These are phyloP conservation scores for Cotesia congregata DNA, from an alignment of 2,888 invertebrate genomes.

Conservation along the genomic window DNA sequence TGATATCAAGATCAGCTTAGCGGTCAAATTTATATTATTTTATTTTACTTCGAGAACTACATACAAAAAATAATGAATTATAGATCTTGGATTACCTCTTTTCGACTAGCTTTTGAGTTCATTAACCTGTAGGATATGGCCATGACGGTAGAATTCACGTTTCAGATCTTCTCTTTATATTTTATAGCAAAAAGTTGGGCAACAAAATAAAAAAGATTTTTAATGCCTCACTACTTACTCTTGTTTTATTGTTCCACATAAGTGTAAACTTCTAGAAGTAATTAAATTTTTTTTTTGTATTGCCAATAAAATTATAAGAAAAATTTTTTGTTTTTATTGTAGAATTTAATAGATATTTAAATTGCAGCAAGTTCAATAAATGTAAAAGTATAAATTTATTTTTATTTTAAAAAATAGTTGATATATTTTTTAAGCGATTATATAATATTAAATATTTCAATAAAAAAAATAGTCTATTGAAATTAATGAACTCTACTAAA, in stretches of 20 bases:
- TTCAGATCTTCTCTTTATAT: slow-evolving; percentile 8
- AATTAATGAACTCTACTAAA: not conserved
- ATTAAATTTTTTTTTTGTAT: not conserved
- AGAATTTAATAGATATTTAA: not conserved
- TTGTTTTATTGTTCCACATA: not conserved
- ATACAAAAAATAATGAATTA: not conserved
- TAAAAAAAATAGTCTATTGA: not conserved
- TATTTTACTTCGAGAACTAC: no score
- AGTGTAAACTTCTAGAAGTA: not conserved
- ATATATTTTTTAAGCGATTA: no score
- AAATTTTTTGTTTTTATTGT: not conserved
- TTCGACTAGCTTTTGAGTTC: slow-evolving; percentile 19
- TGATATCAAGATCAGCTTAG: not conserved
- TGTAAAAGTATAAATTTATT: not conserved
- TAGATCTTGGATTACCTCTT: not conserved
- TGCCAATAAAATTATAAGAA: no score
- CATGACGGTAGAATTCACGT: slow-evolving; percentile 32
- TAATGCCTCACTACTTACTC: not conserved
- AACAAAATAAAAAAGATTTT: slow-evolving; percentile 20
- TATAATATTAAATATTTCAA: no score
- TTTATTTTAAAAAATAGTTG: no score
- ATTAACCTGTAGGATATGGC: slow-evolving; percentile 21
- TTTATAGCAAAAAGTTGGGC: not conserved
- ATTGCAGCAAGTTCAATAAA: not conserved
- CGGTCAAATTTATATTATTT: not conserved